Evolutionary conservation across 2,888 invertebrate species (phyloP).

Genomic region (Leistus spinibarbis): DNA sequence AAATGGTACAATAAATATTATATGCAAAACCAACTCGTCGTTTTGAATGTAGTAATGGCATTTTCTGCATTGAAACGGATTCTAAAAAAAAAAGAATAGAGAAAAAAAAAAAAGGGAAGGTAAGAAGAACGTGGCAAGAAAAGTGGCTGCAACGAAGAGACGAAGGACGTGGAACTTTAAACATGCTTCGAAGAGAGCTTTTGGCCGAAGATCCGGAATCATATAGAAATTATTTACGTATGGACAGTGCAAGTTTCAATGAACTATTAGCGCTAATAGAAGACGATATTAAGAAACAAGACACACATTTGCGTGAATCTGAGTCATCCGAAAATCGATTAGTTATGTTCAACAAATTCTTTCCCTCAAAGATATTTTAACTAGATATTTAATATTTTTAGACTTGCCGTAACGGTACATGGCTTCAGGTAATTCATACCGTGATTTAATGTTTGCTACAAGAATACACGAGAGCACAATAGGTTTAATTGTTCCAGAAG

Average conservation of each 20-base stretch:
- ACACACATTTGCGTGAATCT: not conserved
- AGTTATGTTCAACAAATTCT: not conserved
- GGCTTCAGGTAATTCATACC: constrained; percentile 37
- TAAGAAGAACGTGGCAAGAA: constrained; percentile 14
- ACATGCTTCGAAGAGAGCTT: constrained; percentile 30
- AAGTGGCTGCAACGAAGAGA: constrained; percentile 19
- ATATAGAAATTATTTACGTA: not conserved
- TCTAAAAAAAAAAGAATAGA: not conserved
- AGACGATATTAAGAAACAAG: not conserved
- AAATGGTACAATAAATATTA: too few relatives aligned
- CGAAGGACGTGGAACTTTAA: constrained; percentile 19
- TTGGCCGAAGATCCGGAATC: not conserved
- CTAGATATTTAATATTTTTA: not conserved
- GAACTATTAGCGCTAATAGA: not conserved
- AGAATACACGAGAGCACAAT: constrained; percentile 43
- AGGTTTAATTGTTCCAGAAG: constrained; percentile 45
- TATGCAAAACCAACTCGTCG: too few relatives aligned
- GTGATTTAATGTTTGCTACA: constrained; percentile 36
- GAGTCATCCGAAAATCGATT: constrained; percentile 6
- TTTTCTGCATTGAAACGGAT: too few relatives aligned
- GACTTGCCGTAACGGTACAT: constrained; percentile 23
- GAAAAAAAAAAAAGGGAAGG: not conserved
- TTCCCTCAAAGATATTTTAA: not conserved
- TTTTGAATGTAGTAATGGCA: too few relatives aligned
- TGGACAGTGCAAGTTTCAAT: not conserved